Evolutionary conservation across 2,888 invertebrate species (phyloP), one percentile per base, ranked within the genome.

Genomic region (Homarus gammarus): DNA sequence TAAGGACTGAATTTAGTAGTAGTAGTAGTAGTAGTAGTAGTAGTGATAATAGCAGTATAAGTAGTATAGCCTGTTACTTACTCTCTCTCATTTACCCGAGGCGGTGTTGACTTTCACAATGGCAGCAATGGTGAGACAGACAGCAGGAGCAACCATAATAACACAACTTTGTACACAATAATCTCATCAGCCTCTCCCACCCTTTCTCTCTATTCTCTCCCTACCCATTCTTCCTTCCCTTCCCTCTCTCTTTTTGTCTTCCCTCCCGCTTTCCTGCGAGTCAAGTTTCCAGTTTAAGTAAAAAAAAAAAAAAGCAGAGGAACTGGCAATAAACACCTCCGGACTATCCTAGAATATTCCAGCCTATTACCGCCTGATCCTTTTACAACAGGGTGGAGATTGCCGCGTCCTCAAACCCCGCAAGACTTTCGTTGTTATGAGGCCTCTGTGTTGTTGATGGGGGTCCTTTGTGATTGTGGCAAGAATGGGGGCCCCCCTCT

Each of bases 351-450:
- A 22, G 56, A 56, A 56, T 56, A 56, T 56, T 56, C 56, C 56
- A 56, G 56, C 56, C 56, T 56, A 56, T 56, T 56, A 56, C 56
- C 56, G 22, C 56, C 56, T 56, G 22, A 56, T 56, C 56, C 56
- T 18, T 56, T 56, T 18, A 56, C 56, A 56, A 56, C 56, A 56
- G 3, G 22, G 56, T 18, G 56, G 22, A 56, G 56, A 56, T 56
- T 56, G 56, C 56, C 22, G 18, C 18, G 56, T 22, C 56, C 22
- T 22, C 56, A 56, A 12, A 18, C 12, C 56, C 56, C 18, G 22
- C 44, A 49, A 56, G 22, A 18, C 12, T 18, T 56, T 18, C 56
- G 1, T 18, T 56, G 56, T 56, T 56, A 56, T 56, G 56, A 56
- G 56, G 56, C 22, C 56, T 56, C 22, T 22, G 44, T 5, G 56